Evolutionary conservation across 2,113 vertebrate genomes (phyloP), one percentile per base, ranked within the genome.

Genomic region (Bostrychus sinensis): DNA sequence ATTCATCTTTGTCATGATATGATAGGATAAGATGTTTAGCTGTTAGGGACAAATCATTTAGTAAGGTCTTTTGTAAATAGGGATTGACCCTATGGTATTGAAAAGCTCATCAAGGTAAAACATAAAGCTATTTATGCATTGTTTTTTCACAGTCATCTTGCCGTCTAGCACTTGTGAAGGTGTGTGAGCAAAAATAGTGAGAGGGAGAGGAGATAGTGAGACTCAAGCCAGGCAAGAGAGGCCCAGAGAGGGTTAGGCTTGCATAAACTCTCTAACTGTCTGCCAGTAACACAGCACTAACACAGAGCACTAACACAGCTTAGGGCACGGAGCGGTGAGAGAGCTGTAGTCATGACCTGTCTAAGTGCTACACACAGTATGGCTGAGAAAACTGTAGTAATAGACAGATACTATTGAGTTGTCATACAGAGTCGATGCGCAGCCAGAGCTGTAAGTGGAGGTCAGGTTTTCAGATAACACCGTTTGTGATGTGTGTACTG

Each of bases 41-140:
- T n/a, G n/a, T n/a, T n/a, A n/a, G n/a, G n/a, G n/a, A n/a, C 19
- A 45, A 77, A 75, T 69, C 25, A 54, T 70, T 64, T 61, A 64
- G 46, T 70, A 62, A 58, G 57, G 75, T 81, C 65, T 70, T 61
- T 36, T 76, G 58, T 72, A 72, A 70, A 72, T 19, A 70, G 71
- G 64, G 43, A 81, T 58, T 78, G 62, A 82, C 83, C 80, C 83
- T 86, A 81, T 89, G 85, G 78, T 86, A 60, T 87, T 84, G 79
- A 78, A 83, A 81, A 86, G 82, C 68, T 76, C 86, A 84, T 78
- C 82, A 78, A 77, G 76, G 48, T 13, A 83, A 86, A 84, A 85
- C 83, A 89, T 90, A 88, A 89, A 92, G 79, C 83, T 90, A 87
- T 91, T 90, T 91, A 90, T 88, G 90, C 85, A 82, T 83, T 43